A percentile compares a stretch with the other conserved stretches of the same genome.
phyloP scores from a whole-genome alignment of 2,888 invertebrate genomes.

The Resseliella maxima region DNA sequence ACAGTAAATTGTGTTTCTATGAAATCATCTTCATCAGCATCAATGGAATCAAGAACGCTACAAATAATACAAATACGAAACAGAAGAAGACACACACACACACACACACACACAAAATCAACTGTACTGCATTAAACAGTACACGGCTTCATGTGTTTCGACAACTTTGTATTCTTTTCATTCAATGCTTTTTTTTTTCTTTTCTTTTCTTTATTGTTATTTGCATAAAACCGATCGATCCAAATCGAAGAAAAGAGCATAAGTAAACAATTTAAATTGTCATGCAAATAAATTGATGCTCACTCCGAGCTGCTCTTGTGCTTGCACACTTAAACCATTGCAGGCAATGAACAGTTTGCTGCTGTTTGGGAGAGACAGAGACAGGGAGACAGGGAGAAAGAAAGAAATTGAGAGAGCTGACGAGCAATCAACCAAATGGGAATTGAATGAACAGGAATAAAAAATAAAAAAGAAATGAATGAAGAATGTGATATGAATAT shows the following conservation, averaged over 20 bases:
- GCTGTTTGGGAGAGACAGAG: background rate
- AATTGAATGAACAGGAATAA: constrained; percentile 28
- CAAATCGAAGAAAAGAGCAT: constrained; percentile 54
- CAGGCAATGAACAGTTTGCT: constrained; percentile 12
- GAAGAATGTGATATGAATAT: constrained; percentile 35
- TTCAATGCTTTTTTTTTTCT: background rate
- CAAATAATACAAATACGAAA: background rate
- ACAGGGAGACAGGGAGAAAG: no score
- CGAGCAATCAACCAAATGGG: constrained; percentile 31
- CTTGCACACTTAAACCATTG: background rate
- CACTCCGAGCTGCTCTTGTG: background rate
- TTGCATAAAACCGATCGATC: constrained; percentile 45
- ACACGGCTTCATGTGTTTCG: no score
- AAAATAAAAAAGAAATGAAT: background rate
- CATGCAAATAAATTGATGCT: constrained; percentile 56
- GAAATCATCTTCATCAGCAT: constrained; percentile 42
- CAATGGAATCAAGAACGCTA: background rate
- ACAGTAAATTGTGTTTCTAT: background rate
- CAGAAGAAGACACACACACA: background rate
- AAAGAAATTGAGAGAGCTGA: background rate
- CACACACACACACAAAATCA: background rate
- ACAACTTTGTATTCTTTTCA: no score
- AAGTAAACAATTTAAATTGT: constrained; percentile 57
- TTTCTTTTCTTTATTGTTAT: background rate
- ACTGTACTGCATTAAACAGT: background rate